Base-by-base conservation (phyloP, 1,140 invertebrate genomes). In the Drosophila lini region DNA sequence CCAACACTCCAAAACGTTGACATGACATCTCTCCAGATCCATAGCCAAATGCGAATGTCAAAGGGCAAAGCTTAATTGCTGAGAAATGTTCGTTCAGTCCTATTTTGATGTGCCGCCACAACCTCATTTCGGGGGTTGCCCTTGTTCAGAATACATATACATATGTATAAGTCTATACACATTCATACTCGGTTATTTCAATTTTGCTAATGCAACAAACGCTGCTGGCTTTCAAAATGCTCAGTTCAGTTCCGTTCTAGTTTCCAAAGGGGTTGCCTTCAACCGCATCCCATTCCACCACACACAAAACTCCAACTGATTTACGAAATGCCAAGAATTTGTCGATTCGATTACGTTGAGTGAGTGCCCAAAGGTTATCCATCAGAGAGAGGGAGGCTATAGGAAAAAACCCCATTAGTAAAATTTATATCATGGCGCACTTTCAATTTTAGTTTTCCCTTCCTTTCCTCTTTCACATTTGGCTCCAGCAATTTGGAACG, bases 131-230 rank as follows among this genome's bases (percentile, higher is more conserved):
- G 22, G 50, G 36, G n/a, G 19, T 34, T 70, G 68, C 65, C 68
- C 68, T 71, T 71, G 68, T 50, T 50, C 28, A 32, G 64, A 2
- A 4, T 3, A 19, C 64, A 36, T 34, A 34, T 25, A 16, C 10
- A 11, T 15, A 16, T 13, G 15, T 15, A 34, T 50, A 16, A 1
- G 15, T 16, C 32, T n/a, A 50, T 16, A 45, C 13, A 44, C 10
- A 42, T 42, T 41, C 40, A 41, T 41, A n/a, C 40, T 41, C 38
- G 44, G 61, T 65, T 79, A 64, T 74, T 86, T 89, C 64, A 88
- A 89, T 86, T 86, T 86, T 78, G 57, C 79, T 86, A 86, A 86
- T 86, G 83, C 79, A 80, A 77, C 71, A 76, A 86, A 65, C 59
- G 65, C 74, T 75, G 64, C 45, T 56, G 58, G 65, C 67, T 75